A percentile compares a stretch with the other conserved stretches of the same genome.
These are phyloP conservation scores for Lithobates sylvaticus DNA, from an alignment of 2,797 vertebrate species.

Conservation along the genomic window DNA sequence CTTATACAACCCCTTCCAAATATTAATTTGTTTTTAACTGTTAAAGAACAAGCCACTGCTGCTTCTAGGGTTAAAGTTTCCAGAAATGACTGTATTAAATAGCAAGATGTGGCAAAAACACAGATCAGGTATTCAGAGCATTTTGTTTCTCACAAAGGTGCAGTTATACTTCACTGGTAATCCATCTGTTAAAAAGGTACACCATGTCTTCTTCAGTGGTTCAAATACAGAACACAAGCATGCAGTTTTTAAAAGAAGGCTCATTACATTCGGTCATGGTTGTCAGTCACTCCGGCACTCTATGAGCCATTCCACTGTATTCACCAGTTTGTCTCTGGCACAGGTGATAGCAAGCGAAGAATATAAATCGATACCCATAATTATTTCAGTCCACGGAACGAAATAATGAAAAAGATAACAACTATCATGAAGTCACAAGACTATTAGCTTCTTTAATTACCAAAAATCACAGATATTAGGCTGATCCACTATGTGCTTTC, in stretches of 20 bases:
- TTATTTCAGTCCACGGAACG: constrained; percentile 41
- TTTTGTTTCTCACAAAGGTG: background rate
- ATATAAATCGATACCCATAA: constrained; percentile 38
- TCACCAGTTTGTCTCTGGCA: constrained; percentile 50
- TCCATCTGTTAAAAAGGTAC: background rate
- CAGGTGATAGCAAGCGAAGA: constrained; percentile 18
- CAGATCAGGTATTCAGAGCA: no score
- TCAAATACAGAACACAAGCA: background rate
- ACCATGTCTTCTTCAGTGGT: background rate
- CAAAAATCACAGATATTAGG: constrained; percentile 27
- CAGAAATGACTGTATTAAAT: no score
- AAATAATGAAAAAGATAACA: constrained; percentile 43
- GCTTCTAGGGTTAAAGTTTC: no score
- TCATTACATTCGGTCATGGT: constrained; percentile 6
- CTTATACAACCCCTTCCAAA: no score
- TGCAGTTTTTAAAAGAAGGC: background rate
- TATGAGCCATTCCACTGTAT: constrained; percentile 68
- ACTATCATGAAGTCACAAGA: constrained; percentile 18
- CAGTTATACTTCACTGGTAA: background rate
- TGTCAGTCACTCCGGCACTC: background rate
- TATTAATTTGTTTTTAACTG: no score
- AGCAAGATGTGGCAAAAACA: no score
- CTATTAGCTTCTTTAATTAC: constrained; percentile 44
- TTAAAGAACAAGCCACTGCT: no score
- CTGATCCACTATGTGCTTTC: background rate